Conservation (phyloP, 2,888 invertebrate species). For the Taphrorychus bicolor region DNA sequence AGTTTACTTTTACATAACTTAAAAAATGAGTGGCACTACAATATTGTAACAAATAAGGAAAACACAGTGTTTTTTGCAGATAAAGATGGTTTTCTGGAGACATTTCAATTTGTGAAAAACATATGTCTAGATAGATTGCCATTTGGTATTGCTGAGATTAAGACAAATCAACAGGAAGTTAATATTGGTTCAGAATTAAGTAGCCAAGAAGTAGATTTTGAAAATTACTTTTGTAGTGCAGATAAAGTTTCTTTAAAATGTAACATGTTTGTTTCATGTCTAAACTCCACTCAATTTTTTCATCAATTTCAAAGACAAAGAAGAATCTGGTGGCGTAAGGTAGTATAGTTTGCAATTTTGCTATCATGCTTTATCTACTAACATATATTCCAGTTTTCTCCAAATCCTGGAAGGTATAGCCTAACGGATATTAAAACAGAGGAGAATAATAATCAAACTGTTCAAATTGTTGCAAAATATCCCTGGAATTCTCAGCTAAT, state of each 20-base stretch:
- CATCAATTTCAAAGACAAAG: conserved; percentile 79
- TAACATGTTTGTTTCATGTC: conserved; percentile 60
- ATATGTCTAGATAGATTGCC: conserved; percentile 57
- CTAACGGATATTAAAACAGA: conserved; percentile 66
- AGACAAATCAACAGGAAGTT: conserved; percentile 25
- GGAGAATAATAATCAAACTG: conserved; percentile 58
- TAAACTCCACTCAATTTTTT: conserved; percentile 69
- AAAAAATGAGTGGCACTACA: conserved; percentile 64
- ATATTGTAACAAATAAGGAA: conserved; percentile 61
- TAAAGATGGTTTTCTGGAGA: conserved; percentile 48
- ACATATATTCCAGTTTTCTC: conserved; percentile 64
- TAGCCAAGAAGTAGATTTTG: conserved; percentile 42
- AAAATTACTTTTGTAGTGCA: conserved; percentile 42
- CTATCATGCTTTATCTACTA: background rate
- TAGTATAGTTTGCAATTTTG: conserved; percentile 19
- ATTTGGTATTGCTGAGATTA: conserved; percentile 60
- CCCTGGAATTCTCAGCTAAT: conserved; percentile 68
- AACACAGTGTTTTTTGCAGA: conserved; percentile 60
- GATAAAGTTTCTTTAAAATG: conserved; percentile 54
- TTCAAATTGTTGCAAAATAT: conserved; percentile 72
- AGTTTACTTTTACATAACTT: conserved; percentile 63
- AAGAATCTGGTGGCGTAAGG: conserved; percentile 85
- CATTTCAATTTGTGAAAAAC: conserved; percentile 55
- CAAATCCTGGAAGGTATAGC: conserved; percentile 74
- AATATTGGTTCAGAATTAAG: conserved; percentile 29